Base-by-base conservation (phyloP, 2,888 invertebrate genomes). In the Diaprepes abbreviatus region DNA sequence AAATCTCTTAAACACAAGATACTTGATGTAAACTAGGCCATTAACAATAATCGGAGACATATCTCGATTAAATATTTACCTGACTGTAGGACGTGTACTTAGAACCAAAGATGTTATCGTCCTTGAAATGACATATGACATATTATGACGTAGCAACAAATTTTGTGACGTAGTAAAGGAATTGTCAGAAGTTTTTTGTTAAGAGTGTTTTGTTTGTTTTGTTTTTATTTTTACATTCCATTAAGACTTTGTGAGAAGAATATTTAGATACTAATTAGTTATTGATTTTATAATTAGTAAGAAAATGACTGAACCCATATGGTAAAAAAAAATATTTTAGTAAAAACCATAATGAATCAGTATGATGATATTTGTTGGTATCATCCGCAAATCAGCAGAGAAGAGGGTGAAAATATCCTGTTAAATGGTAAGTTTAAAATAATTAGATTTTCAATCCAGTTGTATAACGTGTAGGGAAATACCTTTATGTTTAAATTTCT, bases 361-460 rank as follows among this genome's bases (percentile, higher is more conserved):
- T 71, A 69, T 54, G 71, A 74, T 65, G 75, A 77, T 70, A 77
- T 76, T 66, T 69, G 72, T 66, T 98, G 97, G 97, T 97, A 97
- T 86, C 97, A 98, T 87, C 97, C 97, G 73, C 96, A 97, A 84
- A 97, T 98, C 83, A 93, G 94, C 12, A 90, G 98, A 73, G 96
- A 97, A 84, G 92, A 94, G 79, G 97, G 98, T 1, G 98, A 97
- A 85, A 73, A 71, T 35, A 52, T 75, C 45, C 59, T 77, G 24
- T 54, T 62, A 12, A 65, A 70, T 69, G 74, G 76, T 77, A 74
- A 64, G 38, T 62, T 7, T 21, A 33, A 38, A 4, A 45, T 28
- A 12, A n/a, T n/a, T n/a, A n/a, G n/a, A n/a, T n/a, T n/a, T n/a
- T n/a, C n/a, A n/a, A n/a, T n/a, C n/a, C n/a, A n/a, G n/a, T n/a